phyloP scores from a whole-genome alignment of 2,797 vertebrate species.

The Pseudomugil gertrudae region DNA sequence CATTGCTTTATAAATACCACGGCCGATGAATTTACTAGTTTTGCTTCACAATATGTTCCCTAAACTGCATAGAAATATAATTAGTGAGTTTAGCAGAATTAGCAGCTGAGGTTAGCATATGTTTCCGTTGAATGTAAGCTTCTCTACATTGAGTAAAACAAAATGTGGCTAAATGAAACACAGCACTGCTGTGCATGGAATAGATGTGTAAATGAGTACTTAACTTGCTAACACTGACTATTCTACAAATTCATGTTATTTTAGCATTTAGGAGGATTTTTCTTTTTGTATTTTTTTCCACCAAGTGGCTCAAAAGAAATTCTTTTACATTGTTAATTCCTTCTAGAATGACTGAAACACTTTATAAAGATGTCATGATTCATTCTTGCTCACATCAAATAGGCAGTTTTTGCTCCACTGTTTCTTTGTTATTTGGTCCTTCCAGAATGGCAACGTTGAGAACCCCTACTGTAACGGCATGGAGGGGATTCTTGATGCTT shows the following conservation, averaged over 20 bases:
- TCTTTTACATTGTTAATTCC: not conserved
- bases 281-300: too few species aligned
- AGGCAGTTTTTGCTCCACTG: not conserved
- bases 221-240: too few species aligned
- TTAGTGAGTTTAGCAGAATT: not conserved
- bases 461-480: conserved; percentile 94
- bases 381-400: not conserved
- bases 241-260: too few species aligned
- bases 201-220: too few species aligned
- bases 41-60: not conserved
- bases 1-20: not conserved
- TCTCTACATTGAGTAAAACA: not conserved
- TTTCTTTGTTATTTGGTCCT: conserved; percentile 26
- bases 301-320: too few species aligned
- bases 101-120: not conserved
- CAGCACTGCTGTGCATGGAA: not conserved
- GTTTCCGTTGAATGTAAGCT: not conserved
- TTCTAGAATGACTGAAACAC: not conserved
- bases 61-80: too few species aligned
- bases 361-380: not conserved
- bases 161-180: not conserved
- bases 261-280: too few species aligned
- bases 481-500: conserved; percentile 93
- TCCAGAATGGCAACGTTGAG: conserved; percentile 90
- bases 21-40: too few species aligned